Evolutionary conservation across 2,113 vertebrate genomes (phyloP), one percentile per base, ranked within the genome.

Genomic region (Microcebus ravelobensis): DNA sequence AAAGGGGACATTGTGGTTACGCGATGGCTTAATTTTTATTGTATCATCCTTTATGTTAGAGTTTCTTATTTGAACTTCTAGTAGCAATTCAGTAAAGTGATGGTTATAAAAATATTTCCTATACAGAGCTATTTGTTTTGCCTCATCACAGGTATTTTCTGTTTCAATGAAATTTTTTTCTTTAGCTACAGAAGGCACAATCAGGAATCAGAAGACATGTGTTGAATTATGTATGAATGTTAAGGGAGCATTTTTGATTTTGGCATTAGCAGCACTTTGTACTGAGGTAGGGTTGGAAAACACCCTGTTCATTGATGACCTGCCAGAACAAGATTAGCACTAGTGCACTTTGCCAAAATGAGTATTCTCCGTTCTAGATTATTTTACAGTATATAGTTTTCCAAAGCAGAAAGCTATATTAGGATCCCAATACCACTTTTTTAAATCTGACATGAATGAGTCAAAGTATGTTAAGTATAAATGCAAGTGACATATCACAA

Each of bases 311-410:
- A 94, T 13, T 87, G 91, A 95, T 67, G 79, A 94, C 31, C 57
- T 89, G 42, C 52, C 77, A 96, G 63, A 95, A 14, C 50, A 95
- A 91, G 82, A 93, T 94, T 74, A 86, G 82, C 36, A 59, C 25
- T 21, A 57, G 14, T n/a, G 29, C 21, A 29, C 36, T 31, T 67
- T 93, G 93, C 67, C 91, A 96, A 87, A 45, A 57, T 7, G n/a
- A 36, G n/a, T 70, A 55, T 23, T 91, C 36, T 80, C 57, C 77
- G 31, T 70, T 87, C 17, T 42, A 88, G 12, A 50, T 90, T 96
- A 95, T 81, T 95, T 96, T 29, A 81, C 91, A 63, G 48, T 45
- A 52, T 11, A 74, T 42, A 55, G 76, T 50, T 73, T 92, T 77
- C n/a, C n/a, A 27, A 92, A 84, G 42, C 50, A 95, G 71, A 94